Evolutionary conservation across 2,113 vertebrate species (phyloP).

Genomic region (Arizona elegans): DNA sequence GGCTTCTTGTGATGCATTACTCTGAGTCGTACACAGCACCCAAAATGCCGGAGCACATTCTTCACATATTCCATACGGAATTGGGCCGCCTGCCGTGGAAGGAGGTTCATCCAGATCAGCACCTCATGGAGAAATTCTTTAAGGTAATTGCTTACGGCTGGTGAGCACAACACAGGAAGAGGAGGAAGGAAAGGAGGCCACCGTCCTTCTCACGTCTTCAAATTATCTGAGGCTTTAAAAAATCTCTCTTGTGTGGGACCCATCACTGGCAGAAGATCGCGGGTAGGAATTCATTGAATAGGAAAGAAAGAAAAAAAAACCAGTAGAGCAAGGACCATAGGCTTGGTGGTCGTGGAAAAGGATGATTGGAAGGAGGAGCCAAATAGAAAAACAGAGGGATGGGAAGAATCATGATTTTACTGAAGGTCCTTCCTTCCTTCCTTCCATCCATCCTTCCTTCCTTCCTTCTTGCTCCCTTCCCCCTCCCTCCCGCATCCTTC

Average conservation of each 20-base stretch:
- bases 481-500: no score
- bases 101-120: conserved; percentile 86
- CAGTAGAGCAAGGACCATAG: neutral
- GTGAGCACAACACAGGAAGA: neutral
- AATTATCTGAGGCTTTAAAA: neutral
- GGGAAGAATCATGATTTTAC: neutral
- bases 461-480: no score
- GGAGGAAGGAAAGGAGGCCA: neutral
- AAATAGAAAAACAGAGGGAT: neutral
- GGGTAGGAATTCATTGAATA: neutral
- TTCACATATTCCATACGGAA: conserved; percentile 86
- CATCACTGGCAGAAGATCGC: neutral
- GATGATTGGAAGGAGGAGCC: neutral
- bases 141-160: conserved; percentile 72
- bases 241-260: neutral
- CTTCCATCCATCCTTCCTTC: neutral
- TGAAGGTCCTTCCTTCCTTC: no score
- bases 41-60: conserved; percentile 88
- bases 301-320: neutral
- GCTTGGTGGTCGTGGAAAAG: neutral
- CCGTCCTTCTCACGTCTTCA: neutral
- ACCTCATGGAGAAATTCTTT: conserved; percentile 94
- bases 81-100: conserved; percentile 84
- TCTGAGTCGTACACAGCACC: conserved; percentile 87
- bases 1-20: conserved; percentile 88